phyloP scores from a whole-genome alignment of 2,888 invertebrate species.

The Pyrgus malvae region DNA sequence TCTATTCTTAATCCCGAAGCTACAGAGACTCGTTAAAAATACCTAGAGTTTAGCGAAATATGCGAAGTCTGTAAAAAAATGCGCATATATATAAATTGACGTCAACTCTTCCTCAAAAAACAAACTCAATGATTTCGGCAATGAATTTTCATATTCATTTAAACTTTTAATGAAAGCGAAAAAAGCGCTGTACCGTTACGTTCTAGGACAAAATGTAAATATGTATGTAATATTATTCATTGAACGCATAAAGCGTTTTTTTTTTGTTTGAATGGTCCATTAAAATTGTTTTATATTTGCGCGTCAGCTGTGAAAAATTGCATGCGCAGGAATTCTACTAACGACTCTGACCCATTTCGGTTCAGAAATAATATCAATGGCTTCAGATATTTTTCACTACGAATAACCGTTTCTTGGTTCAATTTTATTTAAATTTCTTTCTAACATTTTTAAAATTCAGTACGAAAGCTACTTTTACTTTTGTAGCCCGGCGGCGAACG shows the following conservation, averaged over 20 bases:
- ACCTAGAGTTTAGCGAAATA: too few relatives aligned
- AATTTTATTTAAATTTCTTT: too few relatives aligned
- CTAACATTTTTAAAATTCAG: too few relatives aligned
- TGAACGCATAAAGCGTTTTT: slow-evolving; percentile 4
- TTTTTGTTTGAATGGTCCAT: slow-evolving; percentile 14
- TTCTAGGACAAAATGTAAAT: slow-evolving; percentile 6
- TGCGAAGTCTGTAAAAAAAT: background rate
- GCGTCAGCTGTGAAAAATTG: slow-evolving; percentile 24
- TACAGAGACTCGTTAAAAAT: too few relatives aligned
- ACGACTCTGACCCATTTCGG: slow-evolving; percentile 22
- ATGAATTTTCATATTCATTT: background rate
- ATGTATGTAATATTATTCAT: slow-evolving; percentile 10
- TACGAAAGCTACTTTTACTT: background rate
- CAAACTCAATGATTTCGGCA: background rate
- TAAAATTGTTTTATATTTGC: slow-evolving; percentile 24
- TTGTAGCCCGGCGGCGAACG: too few relatives aligned
- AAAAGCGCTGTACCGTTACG: slow-evolving; percentile 6
- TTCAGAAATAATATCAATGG: slow-evolving; percentile 21
- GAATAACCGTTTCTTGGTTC: slow-evolving; percentile 11
- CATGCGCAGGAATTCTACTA: slow-evolving; percentile 21
- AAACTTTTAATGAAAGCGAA: slow-evolving; percentile 7
- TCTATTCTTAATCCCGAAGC: too few relatives aligned
- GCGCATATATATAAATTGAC: background rate
- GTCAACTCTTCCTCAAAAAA: background rate
- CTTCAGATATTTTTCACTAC: slow-evolving; percentile 6